phyloP scores from a whole-genome alignment of 2,888 invertebrate species.

The Patella depressa region DNA sequence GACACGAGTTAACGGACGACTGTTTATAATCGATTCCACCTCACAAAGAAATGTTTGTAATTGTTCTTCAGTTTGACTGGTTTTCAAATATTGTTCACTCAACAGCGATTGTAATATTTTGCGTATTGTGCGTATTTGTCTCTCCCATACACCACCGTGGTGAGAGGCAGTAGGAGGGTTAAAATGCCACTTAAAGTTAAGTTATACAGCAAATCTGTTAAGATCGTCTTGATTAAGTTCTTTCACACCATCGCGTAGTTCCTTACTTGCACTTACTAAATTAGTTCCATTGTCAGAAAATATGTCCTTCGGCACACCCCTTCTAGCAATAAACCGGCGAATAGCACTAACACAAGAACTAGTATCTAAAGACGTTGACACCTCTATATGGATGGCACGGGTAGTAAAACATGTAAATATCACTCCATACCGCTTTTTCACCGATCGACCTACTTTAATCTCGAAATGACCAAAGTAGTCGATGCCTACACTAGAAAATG shows the following conservation, averaged over 20 bases:
- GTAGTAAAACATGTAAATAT: constrained; percentile 6
- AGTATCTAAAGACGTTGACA: background rate
- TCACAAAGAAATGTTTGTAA: constrained; percentile 38
- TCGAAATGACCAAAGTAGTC: constrained; percentile 1
- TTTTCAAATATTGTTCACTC: background rate
- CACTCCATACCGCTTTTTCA: constrained; percentile 10
- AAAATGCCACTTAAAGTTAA: constrained; percentile 9
- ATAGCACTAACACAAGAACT: background rate
- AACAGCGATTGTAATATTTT: background rate
- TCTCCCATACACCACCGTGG: constrained; percentile 19
- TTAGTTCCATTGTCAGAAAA: constrained; percentile 13
- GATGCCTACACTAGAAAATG: background rate
- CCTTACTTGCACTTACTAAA: constrained; percentile 9
- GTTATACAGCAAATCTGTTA: background rate
- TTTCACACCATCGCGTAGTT: constrained; percentile 9
- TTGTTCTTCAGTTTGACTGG: constrained; percentile 21
- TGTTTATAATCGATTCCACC: constrained; percentile 35
- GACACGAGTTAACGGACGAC: constrained; percentile 32
- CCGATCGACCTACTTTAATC: background rate
- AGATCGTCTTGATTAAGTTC: background rate
- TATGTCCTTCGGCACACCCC: constrained; percentile 10
- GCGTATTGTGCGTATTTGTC: background rate
- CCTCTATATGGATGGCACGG: background rate
- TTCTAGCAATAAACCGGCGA: background rate
- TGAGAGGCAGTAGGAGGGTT: constrained; percentile 17